Conservation (phyloP, 2,888 invertebrate species). For the Thymelicus acteon region DNA sequence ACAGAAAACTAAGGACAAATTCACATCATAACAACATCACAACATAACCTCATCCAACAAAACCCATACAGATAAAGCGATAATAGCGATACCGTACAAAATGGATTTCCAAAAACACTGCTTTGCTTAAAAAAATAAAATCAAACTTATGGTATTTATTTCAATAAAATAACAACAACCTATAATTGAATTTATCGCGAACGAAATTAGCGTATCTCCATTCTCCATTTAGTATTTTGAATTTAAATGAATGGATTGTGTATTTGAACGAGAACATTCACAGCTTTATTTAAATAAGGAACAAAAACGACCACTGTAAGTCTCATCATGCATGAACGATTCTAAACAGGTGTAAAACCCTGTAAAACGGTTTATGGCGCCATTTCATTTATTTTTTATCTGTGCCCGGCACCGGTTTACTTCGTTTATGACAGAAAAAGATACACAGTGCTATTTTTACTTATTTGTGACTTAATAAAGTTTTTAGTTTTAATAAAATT, state of each 20-base stretch:
- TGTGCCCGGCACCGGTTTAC: conserved; percentile 29
- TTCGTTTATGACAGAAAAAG: conserved; percentile 35
- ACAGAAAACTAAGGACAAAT: too few species aligned
- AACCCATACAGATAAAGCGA: not conserved
- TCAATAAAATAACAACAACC: conserved; percentile 2
- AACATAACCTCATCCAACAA: too few species aligned
- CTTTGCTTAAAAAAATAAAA: not conserved
- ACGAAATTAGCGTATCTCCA: conserved; percentile 3
- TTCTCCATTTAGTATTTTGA: not conserved
- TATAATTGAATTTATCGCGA: not conserved
- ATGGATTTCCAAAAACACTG: not conserved
- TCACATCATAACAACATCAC: too few species aligned
- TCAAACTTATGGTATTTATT: not conserved
- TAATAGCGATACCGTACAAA: not conserved
- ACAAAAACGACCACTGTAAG: not conserved
- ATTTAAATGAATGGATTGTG: not conserved
- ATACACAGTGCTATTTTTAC: conserved; percentile 39
- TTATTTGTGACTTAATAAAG: conserved; percentile 36
- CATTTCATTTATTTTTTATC: conserved; percentile 40
- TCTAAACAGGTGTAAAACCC: conserved; percentile 39
- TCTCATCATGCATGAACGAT: conserved; percentile 11
- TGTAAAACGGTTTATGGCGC: conserved; percentile 38
- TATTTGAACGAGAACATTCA: conserved; percentile 5
- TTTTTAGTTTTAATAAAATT: conserved; percentile 38
- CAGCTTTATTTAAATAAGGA: conserved; percentile 8